A percentile compares a stretch with the other conserved stretches of the same genome.
Conservation (phyloP, 2,113 vertebrate species). For the Salvator merianae region DNA sequence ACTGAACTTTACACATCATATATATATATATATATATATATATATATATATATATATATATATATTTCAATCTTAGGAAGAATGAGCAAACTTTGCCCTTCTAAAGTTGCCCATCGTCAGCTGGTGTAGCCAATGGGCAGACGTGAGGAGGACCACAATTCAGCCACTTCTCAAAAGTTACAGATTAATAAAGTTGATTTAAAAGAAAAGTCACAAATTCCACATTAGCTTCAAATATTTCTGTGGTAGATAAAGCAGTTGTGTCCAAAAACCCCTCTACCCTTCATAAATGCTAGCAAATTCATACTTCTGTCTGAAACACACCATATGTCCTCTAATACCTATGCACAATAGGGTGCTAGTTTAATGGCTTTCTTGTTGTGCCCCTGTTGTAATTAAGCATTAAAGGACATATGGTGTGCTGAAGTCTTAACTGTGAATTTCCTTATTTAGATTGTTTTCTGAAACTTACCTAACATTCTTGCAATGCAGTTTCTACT, state of each 20-base stretch:
- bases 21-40: too few species aligned
- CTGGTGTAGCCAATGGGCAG: conserved; percentile 34
- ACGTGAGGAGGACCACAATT: conserved; percentile 29
- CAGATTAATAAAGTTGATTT: background rate
- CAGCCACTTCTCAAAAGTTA: background rate
- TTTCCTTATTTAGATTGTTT: conserved; percentile 76
- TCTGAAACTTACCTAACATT: conserved; percentile 71
- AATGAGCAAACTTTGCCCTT: background rate
- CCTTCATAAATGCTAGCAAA: conserved; percentile 67
- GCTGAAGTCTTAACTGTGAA: conserved; percentile 71
- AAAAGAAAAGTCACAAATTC: background rate
- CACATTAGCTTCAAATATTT: conserved; percentile 54
- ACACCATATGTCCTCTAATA: conserved; percentile 76
- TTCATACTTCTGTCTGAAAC: conserved; percentile 71
- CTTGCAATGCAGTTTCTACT: conserved; percentile 64
- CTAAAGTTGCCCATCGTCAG: background rate
- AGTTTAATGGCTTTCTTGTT: conserved; percentile 78
- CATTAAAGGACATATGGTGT: conserved; percentile 80
- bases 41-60: too few species aligned
- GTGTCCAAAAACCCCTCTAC: conserved; percentile 40
- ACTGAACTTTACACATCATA: too few species aligned
- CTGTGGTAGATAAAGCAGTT: conserved; percentile 59
- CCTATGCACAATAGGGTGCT: conserved; percentile 77
- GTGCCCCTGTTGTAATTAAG: conserved; percentile 76
- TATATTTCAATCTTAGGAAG: background rate